Base-by-base conservation (phyloP, 2,113 vertebrate species). In the Gila orcuttii region DNA sequence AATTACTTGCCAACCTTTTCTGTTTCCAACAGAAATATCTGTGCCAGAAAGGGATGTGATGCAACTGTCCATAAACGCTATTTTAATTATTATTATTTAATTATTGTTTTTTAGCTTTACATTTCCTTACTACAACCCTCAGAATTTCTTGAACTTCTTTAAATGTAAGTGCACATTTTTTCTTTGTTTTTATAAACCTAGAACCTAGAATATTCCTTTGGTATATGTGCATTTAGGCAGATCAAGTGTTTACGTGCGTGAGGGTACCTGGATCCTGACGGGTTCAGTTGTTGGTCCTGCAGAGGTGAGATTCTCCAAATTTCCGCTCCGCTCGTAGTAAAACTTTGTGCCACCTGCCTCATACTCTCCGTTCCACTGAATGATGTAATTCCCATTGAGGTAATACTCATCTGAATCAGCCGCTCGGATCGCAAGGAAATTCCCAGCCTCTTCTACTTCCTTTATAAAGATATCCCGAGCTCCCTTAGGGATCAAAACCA, bases 291-390 rank as follows among this genome's bases (percentile, higher is more conserved):
- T 99, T 82, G 98, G 98, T 79, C 98, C 98, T 0, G 96, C 84
- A 21, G 98, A 97, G 0, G 97, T 97, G 87, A 99, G 94, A 83
- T 97, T 99, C 94, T 99, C 98, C 89, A 97, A 91, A 90, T 99
- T 97, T 2, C 96, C 97, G 23, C 91, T 96, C 89, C 98, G 95
- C 68, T 97, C 96, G 2, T 99, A 99, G 74, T 93, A 96, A 93
- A 99, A 99, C 52, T 95, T 69, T 0, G 97, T 97, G 68, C 97
- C 98, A 0, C 97, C 97, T 17, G 97, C 95, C 88, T 96, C 94
- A 79, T 99, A 99, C 92, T 99, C 97, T 6, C 98, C 98, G 10
- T 97, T 99, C 98, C 98, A 99, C 87, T 99, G 98, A 93, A 99
- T 99, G 90, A 99, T 97, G 91, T 94, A 99, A 84, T 96, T 96